These are phyloP conservation scores for Apodemia zela DNA, from an alignment of 2,888 invertebrate genomes.

Conservation along the genomic window DNA sequence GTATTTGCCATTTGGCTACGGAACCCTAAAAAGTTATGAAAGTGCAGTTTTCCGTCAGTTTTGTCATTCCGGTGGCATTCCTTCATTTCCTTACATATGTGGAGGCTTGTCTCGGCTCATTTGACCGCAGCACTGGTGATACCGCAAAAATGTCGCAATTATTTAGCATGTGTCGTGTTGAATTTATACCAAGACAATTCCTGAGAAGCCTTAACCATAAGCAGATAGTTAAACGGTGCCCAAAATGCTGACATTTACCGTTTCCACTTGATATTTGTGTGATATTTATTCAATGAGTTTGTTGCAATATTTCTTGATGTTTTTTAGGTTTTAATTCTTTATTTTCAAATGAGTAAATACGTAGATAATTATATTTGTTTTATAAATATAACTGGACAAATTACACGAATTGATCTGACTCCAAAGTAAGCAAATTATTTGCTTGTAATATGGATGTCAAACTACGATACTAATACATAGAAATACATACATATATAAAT, in stretches of 20 bases:
- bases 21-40: no score
- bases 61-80: neutral
- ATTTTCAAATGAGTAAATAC: no score
- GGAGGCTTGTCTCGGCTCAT: neutral
- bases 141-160: conserved; percentile 4
- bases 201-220: conserved; percentile 12
- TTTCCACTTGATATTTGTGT: conserved; percentile 4
- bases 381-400: no score
- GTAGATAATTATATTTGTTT: no score
- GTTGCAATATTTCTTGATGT: neutral
- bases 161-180: conserved; percentile 11
- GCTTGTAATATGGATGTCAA: no score
- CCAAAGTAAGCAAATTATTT: no score
- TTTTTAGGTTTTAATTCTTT: neutral
- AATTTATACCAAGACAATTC: conserved; percentile 6
- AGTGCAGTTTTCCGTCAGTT: no score
- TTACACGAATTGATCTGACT: no score
- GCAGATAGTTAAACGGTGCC: conserved; percentile 5
- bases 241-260: conserved; percentile 12
- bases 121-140: neutral
- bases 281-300: conserved; percentile 9
- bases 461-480: no score
- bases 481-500: no score
- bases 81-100: neutral
- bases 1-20: no score